Base-by-base conservation (phyloP, 2,113 vertebrate genomes). In the Paralichthys olivaceus region DNA sequence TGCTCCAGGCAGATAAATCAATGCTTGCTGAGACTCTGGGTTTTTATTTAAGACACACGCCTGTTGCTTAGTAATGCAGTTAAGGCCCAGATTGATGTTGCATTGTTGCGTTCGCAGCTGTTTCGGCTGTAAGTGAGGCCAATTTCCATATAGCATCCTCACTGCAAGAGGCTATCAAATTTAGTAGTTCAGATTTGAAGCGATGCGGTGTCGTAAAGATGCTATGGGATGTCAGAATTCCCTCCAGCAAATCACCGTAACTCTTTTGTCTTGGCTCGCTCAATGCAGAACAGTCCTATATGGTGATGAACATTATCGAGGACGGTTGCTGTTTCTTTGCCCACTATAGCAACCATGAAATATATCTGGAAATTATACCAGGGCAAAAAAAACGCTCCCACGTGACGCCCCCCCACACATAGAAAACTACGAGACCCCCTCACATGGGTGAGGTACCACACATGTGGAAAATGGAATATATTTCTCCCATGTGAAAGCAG, bases 51-150 rank as follows among this genome's bases (percentile, higher is more conserved):
- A 66, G 49, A 72, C 51, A 20, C 25, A 45, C n/a, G 32, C 26
- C 67, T 75, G 43, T 75, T 78, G 40, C 26, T 66, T 49, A 22
- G 57, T 37, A 75, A 75, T 70, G 23, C 61, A 62, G 65, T 73
- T 60, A 65, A 43, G 64, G 29, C 26, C 19, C 23, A 51, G 15
- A 72, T 4, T 45, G 28, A 69, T 69, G 32, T 9, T 54, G 15
- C 63, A 51, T 40, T 61, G 19, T 61, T 62, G 60, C n/a, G 13
- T 59, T 68, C 49, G 28, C 26, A 34, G 26, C 29, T 62, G 23
- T 26, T 40, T 57, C 12, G 57, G 12, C 57, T 22, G 13, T 40
- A 57, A 67, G 29, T 26, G 43, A 45, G 25, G 29, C 34, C 6
- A 5, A 23, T 60, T 69, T 75, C 25, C 23, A 26, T 22, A 49